Evolutionary conservation across 2,113 vertebrate species (phyloP).

Genomic region (Aix galericulata): DNA sequence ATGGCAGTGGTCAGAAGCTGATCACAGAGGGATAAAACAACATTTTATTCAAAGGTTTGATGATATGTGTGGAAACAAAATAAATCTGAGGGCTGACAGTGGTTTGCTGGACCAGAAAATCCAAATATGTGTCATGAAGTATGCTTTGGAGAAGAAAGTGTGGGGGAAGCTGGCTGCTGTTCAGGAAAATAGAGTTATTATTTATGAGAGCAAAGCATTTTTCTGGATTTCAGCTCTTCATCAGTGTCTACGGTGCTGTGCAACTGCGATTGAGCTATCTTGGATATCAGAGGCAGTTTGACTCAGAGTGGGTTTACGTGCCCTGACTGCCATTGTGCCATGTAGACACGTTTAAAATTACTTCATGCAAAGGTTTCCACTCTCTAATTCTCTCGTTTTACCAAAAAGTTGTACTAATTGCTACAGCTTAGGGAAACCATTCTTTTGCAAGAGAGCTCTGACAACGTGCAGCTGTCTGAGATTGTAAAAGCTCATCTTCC

Average conservation of each 20-base stretch:
- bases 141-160: background rate
- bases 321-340: background rate
- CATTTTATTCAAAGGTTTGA: background rate
- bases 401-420: background rate
- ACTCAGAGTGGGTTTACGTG: background rate
- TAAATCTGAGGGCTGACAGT: background rate
- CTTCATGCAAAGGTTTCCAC: background rate
- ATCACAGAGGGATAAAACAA: accelerated
- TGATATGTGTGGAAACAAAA: background rate
- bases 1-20: background rate
- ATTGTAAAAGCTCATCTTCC: background rate
- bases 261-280: background rate
- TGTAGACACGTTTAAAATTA: background rate
- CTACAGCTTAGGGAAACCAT: background rate
- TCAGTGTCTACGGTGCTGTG: accelerated
- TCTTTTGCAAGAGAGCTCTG: background rate
- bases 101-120: background rate
- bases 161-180: background rate
- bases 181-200: background rate
- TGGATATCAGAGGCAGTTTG: background rate
- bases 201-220: background rate
- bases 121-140: background rate
- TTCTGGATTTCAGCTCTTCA: background rate
- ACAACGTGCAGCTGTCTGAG: background rate
- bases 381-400: background rate